These are phyloP conservation scores for Dorcus parallelipipedus DNA, from an alignment of 2,888 invertebrate species.

Conservation along the genomic window DNA sequence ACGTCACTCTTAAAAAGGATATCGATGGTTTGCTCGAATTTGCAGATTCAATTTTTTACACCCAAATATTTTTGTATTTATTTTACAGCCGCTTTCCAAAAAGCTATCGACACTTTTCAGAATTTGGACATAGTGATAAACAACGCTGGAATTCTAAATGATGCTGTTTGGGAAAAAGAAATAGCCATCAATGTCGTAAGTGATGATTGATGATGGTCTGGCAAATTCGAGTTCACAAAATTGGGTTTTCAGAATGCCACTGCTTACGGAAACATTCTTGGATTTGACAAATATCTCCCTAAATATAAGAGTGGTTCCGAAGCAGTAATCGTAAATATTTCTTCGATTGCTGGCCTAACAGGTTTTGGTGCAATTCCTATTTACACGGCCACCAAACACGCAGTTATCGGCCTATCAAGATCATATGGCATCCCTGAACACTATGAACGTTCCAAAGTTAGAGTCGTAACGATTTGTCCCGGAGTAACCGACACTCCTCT, in stretches of 20 bases:
- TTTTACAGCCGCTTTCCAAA: conserved; percentile 46
- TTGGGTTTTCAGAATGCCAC: conserved; percentile 42
- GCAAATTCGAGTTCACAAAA: too few relatives aligned
- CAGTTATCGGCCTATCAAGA: conserved; percentile 38
- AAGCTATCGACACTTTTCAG: conserved; percentile 45
- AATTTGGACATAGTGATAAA: conserved; percentile 56
- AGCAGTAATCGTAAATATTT: conserved; percentile 50
- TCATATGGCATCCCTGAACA: conserved; percentile 36
- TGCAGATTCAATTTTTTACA: background rate
- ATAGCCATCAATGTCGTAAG: conserved; percentile 48
- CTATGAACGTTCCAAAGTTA: conserved; percentile 42
- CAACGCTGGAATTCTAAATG: conserved; percentile 73
- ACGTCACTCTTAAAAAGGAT: conserved; percentile 69
- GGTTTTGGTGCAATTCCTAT: conserved; percentile 39
- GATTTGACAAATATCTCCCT: conserved; percentile 45
- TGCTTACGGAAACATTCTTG: conserved; percentile 45
- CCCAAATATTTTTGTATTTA: background rate
- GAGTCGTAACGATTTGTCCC: conserved; percentile 45
- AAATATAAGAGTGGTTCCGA: conserved; percentile 50
- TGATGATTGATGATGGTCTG: conserved; percentile 3
- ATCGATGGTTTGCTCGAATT: conserved; percentile 56
- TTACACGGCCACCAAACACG: conserved; percentile 45
- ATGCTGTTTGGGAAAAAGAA: conserved; percentile 68
- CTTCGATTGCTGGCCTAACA: conserved; percentile 47
- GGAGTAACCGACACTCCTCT: conserved; percentile 45